phyloP scores from a whole-genome alignment of 2,797 vertebrate genomes.

The Xiphophorus birchmanni region DNA sequence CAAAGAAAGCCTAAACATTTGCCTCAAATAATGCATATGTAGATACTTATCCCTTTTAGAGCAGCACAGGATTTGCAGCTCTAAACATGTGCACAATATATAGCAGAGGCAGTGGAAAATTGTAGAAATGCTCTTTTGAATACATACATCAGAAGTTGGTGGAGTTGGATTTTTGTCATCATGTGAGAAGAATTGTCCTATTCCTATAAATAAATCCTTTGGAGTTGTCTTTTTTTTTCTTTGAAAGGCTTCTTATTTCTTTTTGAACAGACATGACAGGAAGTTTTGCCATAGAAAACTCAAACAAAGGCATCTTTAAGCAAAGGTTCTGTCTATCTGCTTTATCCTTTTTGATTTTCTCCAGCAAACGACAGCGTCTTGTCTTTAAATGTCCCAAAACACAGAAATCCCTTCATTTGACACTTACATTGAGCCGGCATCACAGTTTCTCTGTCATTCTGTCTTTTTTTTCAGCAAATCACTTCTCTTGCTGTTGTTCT shows the following conservation, averaged over 20 bases:
- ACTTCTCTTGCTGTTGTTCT: slow-evolving; percentile 17
- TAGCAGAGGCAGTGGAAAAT: background rate
- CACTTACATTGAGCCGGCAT: slow-evolving; percentile 45
- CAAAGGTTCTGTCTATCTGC: slow-evolving; percentile 15
- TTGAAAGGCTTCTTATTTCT: slow-evolving; percentile 34
- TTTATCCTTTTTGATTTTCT: slow-evolving; percentile 53
- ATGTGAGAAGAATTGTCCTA: slow-evolving; percentile 10
- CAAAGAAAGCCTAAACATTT: background rate
- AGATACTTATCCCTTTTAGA: slow-evolving; percentile 1
- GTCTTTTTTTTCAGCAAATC: slow-evolving; percentile 7
- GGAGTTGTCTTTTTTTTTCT: slow-evolving; percentile 19
- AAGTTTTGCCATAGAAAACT: slow-evolving; percentile 8
- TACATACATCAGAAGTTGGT: slow-evolving; percentile 20
- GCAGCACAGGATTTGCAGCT: background rate
- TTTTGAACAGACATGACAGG: slow-evolving; percentile 31
- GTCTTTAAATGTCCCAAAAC: slow-evolving; percentile 42
- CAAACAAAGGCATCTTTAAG: slow-evolving; percentile 10
- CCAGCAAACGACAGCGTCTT: slow-evolving; percentile 31
- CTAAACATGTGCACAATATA: background rate
- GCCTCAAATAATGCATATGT: background rate
- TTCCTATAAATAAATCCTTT: slow-evolving; percentile 20
- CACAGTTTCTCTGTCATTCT: slow-evolving; percentile 48
- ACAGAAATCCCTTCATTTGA: slow-evolving; percentile 50
- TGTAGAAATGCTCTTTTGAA: slow-evolving; percentile 3
- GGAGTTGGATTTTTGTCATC: slow-evolving; percentile 18